Conservation (phyloP, 2,888 invertebrate genomes). For the Troilus luridus region DNA sequence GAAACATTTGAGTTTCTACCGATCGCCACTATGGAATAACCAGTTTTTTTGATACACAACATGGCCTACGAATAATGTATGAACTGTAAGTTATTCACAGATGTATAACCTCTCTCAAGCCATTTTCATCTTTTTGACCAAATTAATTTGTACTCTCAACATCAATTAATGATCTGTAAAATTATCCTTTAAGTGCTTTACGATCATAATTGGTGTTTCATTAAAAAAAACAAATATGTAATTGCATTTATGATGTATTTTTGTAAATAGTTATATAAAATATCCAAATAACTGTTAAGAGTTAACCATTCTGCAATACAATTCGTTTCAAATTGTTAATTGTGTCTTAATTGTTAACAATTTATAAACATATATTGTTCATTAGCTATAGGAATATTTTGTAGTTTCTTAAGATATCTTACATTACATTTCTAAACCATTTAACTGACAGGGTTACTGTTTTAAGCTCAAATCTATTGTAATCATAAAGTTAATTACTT, state of each 20-base stretch:
- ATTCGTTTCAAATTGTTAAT: neutral
- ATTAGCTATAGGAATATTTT: neutral
- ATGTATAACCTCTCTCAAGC: too few relatives aligned
- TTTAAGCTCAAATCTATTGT: neutral
- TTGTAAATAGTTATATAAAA: constrained; percentile 1
- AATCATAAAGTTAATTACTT: neutral
- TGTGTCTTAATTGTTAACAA: neutral
- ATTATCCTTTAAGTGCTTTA: neutral
- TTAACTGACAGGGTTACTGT: constrained; percentile 6
- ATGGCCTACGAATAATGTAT: too few relatives aligned
- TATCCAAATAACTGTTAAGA: neutral
- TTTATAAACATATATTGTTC: neutral
- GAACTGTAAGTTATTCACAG: too few relatives aligned
- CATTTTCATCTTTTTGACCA: too few relatives aligned
- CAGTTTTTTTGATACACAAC: too few relatives aligned
- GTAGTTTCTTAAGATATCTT: constrained; percentile 1
- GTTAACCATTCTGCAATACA: neutral
- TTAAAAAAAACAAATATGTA: neutral
- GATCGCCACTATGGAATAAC: too few relatives aligned
- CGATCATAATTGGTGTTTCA: neutral
- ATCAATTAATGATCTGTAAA: neutral
- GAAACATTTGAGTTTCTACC: too few relatives aligned
- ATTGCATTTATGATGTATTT: constrained; percentile 26
- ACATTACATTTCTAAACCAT: neutral
- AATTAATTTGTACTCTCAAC: too few relatives aligned